Base-by-base conservation (phyloP, 2,113 vertebrate species). In the Vireo altiloquus region DNA sequence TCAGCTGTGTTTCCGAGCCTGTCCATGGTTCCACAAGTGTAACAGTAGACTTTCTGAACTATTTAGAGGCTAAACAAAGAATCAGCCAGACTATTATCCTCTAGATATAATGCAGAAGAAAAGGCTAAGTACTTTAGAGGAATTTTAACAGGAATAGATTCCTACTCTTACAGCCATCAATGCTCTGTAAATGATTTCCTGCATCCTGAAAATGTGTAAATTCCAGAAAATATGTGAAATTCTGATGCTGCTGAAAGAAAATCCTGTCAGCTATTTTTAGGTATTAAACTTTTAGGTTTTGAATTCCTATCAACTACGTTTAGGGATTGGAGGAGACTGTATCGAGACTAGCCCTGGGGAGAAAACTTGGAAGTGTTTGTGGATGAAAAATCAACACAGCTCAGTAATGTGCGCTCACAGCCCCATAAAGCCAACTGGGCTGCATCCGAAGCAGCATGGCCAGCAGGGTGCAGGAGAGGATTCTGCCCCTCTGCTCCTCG, bases 331-430 rank as follows among this genome's bases (percentile, higher is more conserved):
- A 74, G 23, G 16, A 68, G 23, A 89, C 46, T 35, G 9, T 28
- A 47, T 68, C 0, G 0, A 44, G 12, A 27, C n/a, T 19, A 61
- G 9, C 11, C 30, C 54, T 27, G 16, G 14, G 7, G 37, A 28
- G 11, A 16, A 68, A 47, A 14, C 13, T 52, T 18, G 60, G 24
- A 31, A 1, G 0, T 5, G 24, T 69, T 54, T 47, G 54, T 60
- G 16, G n/a, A 31, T 76, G 27, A 39, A 60, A 37, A 60, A 9
- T 39, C n/a, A 60, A 24, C 27, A 14, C 11, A 16, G 49, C 15
- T 37, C 14, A 37, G 12, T 10, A 76, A 49, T 31, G 20, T 19
- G 10, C 27, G 9, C n/a, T 31, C 57, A 30, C 11, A 47, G 27
- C 42, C 56, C 27, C 44, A 39, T 22, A 76, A 49, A 39, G n/a